phyloP scores from a whole-genome alignment of 2,113 vertebrate genomes.

The Caranx ignobilis region DNA sequence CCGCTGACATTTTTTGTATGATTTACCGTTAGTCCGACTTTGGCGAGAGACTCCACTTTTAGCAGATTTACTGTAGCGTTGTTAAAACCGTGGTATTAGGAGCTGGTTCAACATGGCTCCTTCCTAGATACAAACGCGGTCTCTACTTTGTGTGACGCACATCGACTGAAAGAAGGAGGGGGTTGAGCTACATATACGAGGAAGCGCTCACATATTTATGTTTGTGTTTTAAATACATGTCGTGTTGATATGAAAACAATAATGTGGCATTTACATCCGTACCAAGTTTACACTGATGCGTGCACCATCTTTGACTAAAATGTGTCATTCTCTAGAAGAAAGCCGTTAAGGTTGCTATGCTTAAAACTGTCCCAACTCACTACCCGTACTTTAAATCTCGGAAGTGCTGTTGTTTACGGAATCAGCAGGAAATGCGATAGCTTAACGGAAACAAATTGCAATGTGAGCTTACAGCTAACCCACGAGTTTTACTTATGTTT shows the following conservation, averaged over 20 bases:
- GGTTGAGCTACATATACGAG: constrained; percentile 16
- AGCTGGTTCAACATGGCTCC: constrained; percentile 62
- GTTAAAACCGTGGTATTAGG: not conserved
- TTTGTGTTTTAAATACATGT: not conserved
- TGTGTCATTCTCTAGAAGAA: not conserved
- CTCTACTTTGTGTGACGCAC: constrained; percentile 61
- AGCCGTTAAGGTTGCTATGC: not conserved
- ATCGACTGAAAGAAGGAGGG: not conserved
- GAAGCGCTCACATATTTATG: not conserved
- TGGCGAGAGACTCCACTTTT: accelerated
- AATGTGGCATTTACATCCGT: accelerated
- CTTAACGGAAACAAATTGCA: not conserved
- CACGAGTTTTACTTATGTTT: not conserved
- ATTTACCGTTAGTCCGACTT: not conserved
- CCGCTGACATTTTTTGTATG: constrained; percentile 63
- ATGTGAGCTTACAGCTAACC: not conserved
- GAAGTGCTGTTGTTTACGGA: constrained; percentile 72
- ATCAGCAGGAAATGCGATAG: constrained; percentile 18
- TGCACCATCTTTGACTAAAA: not conserved
- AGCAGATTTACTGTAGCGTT: not conserved
- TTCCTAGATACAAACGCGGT: not conserved
- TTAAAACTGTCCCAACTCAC: constrained; percentile 45
- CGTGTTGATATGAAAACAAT: not conserved
- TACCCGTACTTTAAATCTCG: constrained; percentile 44
- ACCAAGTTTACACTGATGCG: accelerated